Conservation (phyloP, 2,797 vertebrate species). For the Garrulus glandarius region DNA sequence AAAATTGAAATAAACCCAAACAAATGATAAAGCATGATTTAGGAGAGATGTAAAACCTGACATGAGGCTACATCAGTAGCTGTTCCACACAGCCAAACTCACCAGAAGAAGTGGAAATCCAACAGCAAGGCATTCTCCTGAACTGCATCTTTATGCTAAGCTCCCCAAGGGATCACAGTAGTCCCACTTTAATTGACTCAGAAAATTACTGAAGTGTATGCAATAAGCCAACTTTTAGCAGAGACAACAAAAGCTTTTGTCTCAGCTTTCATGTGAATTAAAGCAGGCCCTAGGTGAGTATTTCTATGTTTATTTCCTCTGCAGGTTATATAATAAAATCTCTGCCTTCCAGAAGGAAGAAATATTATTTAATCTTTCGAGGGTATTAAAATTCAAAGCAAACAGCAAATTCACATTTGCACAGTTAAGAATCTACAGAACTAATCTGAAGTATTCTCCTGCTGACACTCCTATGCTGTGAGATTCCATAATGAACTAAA, state of each 20-base stretch:
- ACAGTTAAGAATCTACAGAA: not conserved
- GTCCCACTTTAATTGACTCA: not conserved
- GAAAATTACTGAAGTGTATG: not conserved
- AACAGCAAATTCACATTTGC: constrained; percentile 24
- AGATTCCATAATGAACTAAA: not conserved
- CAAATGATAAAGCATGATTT: not conserved
- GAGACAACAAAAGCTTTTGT: not conserved
- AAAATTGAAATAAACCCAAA: not conserved
- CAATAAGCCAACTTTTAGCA: not conserved
- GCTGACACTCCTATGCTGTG: not conserved
- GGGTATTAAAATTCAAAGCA: constrained; percentile 36
- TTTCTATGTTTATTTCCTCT: constrained; percentile 13
- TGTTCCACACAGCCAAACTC: not conserved
- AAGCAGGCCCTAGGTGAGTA: not conserved
- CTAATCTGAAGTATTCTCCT: constrained; percentile 20
- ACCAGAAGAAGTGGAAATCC: not conserved
- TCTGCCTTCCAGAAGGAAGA: not conserved
- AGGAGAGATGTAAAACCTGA: not conserved
- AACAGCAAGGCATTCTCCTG: not conserved
- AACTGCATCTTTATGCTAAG: not conserved
- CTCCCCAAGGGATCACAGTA: not conserved
- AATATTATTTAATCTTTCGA: constrained; percentile 10
- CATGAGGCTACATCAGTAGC: not conserved
- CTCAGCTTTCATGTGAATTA: not conserved
- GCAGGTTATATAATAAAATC: not conserved